These are phyloP conservation scores for Nixonia krombeini DNA, from an alignment of 1,140 invertebrate species.

Conservation along the genomic window DNA sequence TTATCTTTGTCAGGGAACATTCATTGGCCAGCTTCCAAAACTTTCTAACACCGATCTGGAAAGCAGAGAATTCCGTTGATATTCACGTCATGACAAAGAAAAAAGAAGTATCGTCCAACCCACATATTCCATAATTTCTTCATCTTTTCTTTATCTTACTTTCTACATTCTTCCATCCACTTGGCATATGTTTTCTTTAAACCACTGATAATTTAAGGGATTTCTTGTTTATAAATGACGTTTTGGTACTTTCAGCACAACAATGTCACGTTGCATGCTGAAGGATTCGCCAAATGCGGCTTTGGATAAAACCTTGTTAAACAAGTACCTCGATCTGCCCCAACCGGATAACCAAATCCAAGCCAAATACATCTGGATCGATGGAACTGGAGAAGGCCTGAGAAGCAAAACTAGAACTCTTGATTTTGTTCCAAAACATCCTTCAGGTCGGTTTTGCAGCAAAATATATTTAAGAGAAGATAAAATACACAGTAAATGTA, in stretches of 20 bases:
- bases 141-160: too few relatives aligned
- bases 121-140: not conserved
- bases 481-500: too few relatives aligned
- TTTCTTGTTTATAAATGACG: not conserved
- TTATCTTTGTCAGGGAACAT: not conserved
- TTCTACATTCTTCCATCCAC: too few relatives aligned
- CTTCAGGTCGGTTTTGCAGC: constrained; percentile 75
- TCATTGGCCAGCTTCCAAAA: not conserved
- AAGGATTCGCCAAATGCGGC: constrained; percentile 79
- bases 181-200: too few relatives aligned
- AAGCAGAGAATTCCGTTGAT: not conserved
- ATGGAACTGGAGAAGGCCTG: constrained; percentile 91
- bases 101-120: not conserved
- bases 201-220: too few relatives aligned
- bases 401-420: constrained; percentile 91
- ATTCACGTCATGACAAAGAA: too few relatives aligned
- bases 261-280: constrained; percentile 72
- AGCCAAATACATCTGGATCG: constrained; percentile 96
- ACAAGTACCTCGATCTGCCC: constrained; percentile 82
- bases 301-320: constrained; percentile 82
- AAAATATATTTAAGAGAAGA: not conserved
- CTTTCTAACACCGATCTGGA: not conserved
- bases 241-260: constrained; percentile 34
- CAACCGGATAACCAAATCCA: constrained; percentile 84
- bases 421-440: constrained; percentile 80